Evolutionary conservation across 1,140 invertebrate species (phyloP), one percentile per base, ranked within the genome.

Genomic region (Mylabris phalerata): DNA sequence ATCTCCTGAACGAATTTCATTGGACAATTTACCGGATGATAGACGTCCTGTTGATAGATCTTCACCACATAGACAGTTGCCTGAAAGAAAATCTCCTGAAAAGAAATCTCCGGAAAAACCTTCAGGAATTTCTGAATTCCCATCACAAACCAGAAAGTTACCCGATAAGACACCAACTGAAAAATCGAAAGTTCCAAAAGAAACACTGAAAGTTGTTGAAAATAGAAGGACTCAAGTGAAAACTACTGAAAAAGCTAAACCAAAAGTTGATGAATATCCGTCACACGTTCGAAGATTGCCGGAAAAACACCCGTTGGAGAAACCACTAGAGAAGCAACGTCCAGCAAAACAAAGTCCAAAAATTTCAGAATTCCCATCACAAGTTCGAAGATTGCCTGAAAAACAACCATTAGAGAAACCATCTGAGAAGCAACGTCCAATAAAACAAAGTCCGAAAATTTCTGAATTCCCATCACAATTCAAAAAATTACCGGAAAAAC

Each of bases 401-500:
- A 59, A 38, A 47, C 24, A 44, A 44, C 40, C 52, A n/a, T 10
- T 40, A n/a, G 43, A 46, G 48, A 47, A 54, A 43, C 50, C 40
- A 26, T 9, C 46, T 0, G 55, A 55, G 9, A 61, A 59, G 52
- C 46, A 41, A 51, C 47, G 26, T 7, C 48, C 62, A 10, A 44
- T 40, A 26, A 64, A 59, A 47, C 26, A 55, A n/a, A 50, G 10
- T 49, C 54, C 57, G 42, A 54, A 25, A 48, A 55, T 50, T 45
- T n/a, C 9, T 13, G 61, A 66, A 46, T 64, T 62, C 56, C 62
- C 65, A 9, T 52, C 60, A 10, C 63, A 65, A 59, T 56, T 57
- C 9, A 43, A 57, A 58, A 65, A 56, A 44, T 48, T 27, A n/a
- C 55, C 55, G 38, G 48, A 60, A 43, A 56, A 39, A 49, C 49